Evolutionary conservation across 2,888 invertebrate genomes (phyloP).

Genomic region (Kuschelorhynchus macadamiae): DNA sequence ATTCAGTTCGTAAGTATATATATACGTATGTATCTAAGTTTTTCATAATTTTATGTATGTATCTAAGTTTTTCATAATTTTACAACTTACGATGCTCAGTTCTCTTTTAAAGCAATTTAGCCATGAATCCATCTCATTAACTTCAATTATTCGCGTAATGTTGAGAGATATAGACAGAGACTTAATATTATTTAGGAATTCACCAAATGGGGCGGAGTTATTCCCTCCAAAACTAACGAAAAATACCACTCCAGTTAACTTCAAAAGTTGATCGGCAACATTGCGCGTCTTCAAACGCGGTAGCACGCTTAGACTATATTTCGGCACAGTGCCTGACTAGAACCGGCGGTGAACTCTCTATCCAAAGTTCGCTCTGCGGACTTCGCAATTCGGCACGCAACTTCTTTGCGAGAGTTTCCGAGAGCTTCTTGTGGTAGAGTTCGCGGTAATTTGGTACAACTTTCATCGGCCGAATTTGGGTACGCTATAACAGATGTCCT

Average conservation of each 20-base stretch:
- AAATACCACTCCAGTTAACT: slow-evolving; percentile 25
- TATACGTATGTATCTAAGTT: too few relatives aligned
- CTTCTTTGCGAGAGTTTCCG: slow-evolving; percentile 43
- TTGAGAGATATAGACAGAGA: too few relatives aligned
- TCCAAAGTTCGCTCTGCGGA: slow-evolving; percentile 30
- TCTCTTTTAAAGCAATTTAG: too few relatives aligned
- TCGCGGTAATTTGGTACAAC: slow-evolving; percentile 37
- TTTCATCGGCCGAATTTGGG: slow-evolving; percentile 40
- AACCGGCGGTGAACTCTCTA: slow-evolving; percentile 43
- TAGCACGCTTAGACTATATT: slow-evolving; percentile 48
- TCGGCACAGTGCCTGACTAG: slow-evolving; percentile 50
- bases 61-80: too few relatives aligned
- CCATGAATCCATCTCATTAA: too few relatives aligned
- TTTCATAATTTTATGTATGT: too few relatives aligned
- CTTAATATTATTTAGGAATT: not conserved
- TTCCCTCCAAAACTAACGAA: slow-evolving; percentile 7
- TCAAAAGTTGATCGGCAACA: slow-evolving; percentile 45
- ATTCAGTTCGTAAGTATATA: too few relatives aligned
- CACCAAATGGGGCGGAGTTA: slow-evolving; percentile 6
- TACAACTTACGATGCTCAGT: too few relatives aligned
- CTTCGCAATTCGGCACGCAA: slow-evolving; percentile 45
- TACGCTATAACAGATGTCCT: slow-evolving; percentile 34
- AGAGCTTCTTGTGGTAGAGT: slow-evolving; percentile 41
- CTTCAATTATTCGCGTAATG: too few relatives aligned
- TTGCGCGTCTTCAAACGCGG: slow-evolving; percentile 45